Percentiles rank a stretch among this genome's conserved stretches.
phyloP scores from a whole-genome alignment of 2,888 invertebrate genomes.

The Laspeyria flexula region DNA sequence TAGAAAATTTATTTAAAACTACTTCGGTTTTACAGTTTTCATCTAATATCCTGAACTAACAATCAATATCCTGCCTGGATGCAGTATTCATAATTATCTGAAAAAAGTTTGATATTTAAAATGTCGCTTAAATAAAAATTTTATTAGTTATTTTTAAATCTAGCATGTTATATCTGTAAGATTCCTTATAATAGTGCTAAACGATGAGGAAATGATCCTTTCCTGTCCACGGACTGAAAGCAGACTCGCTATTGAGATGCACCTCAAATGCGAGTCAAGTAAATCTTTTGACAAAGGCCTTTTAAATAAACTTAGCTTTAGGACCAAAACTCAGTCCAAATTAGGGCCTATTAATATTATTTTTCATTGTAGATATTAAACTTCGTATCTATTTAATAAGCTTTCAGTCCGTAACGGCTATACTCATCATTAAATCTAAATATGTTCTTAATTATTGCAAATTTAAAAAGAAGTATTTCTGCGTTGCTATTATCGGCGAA shows the following conservation, averaged over 20 bases:
- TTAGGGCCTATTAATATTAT: neutral
- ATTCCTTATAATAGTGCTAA: neutral
- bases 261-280: slow-evolving; percentile 9
- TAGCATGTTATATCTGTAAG: neutral
- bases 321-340: neutral
- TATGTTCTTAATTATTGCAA: neutral
- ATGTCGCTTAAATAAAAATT: too few relatives aligned
- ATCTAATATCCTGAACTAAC: too few relatives aligned
- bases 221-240: slow-evolving; percentile 26
- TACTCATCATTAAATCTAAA: neutral
- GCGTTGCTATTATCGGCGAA: neutral
- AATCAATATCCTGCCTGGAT: too few relatives aligned
- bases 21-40: too few relatives aligned
- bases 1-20: too few relatives aligned
- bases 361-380: too few relatives aligned
- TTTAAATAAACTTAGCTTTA: neutral
- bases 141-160: too few relatives aligned
- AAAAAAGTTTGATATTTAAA: too few relatives aligned
- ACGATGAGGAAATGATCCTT: slow-evolving; percentile 2
- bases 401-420: too few relatives aligned
- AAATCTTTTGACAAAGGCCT: neutral
- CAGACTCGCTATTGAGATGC: slow-evolving; percentile 9
- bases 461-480: neutral
- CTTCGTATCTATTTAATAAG: too few relatives aligned
- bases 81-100: too few relatives aligned